Conservation (phyloP, 2,113 vertebrate species). For the Taxidea taxus region DNA sequence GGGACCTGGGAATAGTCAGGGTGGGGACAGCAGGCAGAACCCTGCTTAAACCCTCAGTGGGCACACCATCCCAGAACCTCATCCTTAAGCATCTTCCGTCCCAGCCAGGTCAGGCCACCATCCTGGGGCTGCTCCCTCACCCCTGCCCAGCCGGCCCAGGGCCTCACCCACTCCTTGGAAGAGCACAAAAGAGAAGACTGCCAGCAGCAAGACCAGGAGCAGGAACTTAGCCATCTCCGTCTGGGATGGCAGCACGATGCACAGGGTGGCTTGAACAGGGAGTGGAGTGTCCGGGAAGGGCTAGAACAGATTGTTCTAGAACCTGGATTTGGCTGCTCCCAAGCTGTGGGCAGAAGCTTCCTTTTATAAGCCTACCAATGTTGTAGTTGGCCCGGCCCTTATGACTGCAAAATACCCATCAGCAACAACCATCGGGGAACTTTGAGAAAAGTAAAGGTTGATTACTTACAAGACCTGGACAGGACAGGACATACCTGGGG, state of each 20-base stretch:
- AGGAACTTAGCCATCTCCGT: constrained; percentile 12
- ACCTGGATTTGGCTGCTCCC: not conserved
- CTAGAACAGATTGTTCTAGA: not conserved
- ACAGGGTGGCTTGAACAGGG: not conserved
- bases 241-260: not conserved
- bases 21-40: not conserved
- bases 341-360: constrained; percentile 25
- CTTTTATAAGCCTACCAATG: not conserved
- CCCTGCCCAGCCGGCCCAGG: too few relatives aligned
- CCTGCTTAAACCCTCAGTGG: not conserved
- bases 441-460: not conserved
- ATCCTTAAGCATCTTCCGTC: not conserved
- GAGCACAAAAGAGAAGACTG: not conserved
- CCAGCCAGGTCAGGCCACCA: too few relatives aligned
- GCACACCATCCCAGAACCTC: not conserved
- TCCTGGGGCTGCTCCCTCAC: rapidly evolving
- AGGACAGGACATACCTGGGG: not conserved
- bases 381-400: not conserved
- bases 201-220: constrained; percentile 20
- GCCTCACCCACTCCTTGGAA: constrained; percentile 51
- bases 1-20: rapidly evolving
- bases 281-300: not conserved
- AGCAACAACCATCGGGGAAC: not conserved
- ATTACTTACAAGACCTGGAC: not conserved
- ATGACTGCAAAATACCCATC: not conserved